Base-by-base conservation (phyloP, 2,113 vertebrate genomes). In the Podarcis muralis region DNA sequence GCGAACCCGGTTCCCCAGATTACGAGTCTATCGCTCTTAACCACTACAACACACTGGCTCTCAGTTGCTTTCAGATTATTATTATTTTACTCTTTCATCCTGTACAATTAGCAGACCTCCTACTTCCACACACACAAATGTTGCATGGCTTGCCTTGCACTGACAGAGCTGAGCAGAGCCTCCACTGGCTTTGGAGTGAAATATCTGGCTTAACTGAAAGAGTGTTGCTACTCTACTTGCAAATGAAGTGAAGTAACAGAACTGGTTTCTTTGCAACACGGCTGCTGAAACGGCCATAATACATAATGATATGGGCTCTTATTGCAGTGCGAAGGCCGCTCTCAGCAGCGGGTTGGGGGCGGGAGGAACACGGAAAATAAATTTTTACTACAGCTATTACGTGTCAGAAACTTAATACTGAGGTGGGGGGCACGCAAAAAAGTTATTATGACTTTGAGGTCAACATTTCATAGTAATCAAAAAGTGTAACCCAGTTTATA, bases 401-500 rank as follows among this genome's bases (percentile, higher is more conserved):
- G 59, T 84, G 16, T 59, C 48, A 37, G 59, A 75, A 85, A 59
- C 25, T 23, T 76, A 32, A 9, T 53, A 53, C 25, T 32, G 32
- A 20, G 32, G 8, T 8, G 32, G 75, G 25, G 32, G 35, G 23
- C 57, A 76, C 72, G 8, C 35, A 35, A 74, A 76, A 25, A 62
- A 85, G 53, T 76, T 76, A 65, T 83, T 68, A 68, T 48, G 65
- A 69, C 72, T 85, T 76, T 37, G 84, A 82, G 59, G 62, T 68
- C 81, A 82, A 82, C 66, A 76, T 65, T 37, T 65, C 57, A 16
- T 27, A 27, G 7, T 37, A 32, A 77, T 23, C 11, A 6, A 77
- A 65, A 76, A 77, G 57, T 16, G 57, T 27, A 53, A 16, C 20
- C 20, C 66, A 72, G 68, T 72, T 72, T 75, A 37, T 86, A 30